Percentiles rank a stretch among this genome's conserved stretches.
phyloP scores from a whole-genome alignment of 2,113 vertebrate genomes.

The Dipodomys ordii region DNA sequence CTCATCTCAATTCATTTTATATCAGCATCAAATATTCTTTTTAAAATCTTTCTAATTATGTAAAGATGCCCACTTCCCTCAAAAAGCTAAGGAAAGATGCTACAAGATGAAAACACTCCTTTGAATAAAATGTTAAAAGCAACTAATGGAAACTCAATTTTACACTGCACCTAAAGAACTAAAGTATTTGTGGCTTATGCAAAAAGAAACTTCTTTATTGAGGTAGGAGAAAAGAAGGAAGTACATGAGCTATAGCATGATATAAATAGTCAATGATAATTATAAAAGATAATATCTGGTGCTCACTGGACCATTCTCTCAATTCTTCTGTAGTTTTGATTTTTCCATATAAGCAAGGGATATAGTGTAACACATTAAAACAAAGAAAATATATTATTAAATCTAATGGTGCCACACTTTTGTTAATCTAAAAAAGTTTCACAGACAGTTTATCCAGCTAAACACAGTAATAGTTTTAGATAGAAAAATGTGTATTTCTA shows the following conservation, averaged over 20 bases:
- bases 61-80: not conserved
- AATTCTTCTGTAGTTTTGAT: not conserved
- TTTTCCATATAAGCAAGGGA: conserved; percentile 23
- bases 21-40: not conserved
- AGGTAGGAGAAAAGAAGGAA: not conserved
- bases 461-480: not conserved
- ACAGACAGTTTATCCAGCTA: not conserved
- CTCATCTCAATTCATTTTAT: not conserved
- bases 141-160: not conserved
- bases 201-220: not conserved
- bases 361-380: not conserved
- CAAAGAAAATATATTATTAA: not conserved
- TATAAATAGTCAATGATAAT: not conserved
- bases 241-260: not conserved
- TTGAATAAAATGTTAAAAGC: not conserved
- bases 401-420: conserved; percentile 2
- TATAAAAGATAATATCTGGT: not conserved
- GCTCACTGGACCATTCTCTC: not conserved
- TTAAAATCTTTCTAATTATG: not conserved
- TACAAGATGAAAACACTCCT: not conserved
- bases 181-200: not conserved
- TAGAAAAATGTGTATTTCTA: conserved; percentile 20
- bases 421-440: conserved; percentile 20
- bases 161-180: not conserved
- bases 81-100: not conserved